These are phyloP conservation scores for Malthinus seriepunctatus DNA, from an alignment of 2,888 invertebrate species.

Conservation along the genomic window DNA sequence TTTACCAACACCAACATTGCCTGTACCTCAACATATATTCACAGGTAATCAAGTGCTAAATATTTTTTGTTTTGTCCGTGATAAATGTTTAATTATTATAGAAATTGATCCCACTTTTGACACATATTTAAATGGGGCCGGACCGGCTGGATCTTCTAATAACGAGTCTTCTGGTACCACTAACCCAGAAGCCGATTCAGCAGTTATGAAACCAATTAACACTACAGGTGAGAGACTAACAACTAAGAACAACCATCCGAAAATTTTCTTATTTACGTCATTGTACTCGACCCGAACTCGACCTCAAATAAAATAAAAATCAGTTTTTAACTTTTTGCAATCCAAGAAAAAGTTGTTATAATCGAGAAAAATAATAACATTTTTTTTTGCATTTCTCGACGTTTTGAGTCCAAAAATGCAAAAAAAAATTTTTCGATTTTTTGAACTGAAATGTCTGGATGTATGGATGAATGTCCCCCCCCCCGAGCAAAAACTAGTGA, in stretches of 20 bases:
- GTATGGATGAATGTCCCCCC: no score
- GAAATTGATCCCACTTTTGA: conserved; percentile 77
- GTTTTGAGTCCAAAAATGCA: no score
- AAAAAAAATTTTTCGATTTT: no score
- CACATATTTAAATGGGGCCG: conserved; percentile 64
- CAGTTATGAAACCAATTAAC: conserved; percentile 29
- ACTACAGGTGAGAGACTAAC: conserved; percentile 9
- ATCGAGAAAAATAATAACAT: no score
- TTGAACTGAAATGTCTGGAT: no score
- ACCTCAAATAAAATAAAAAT: no score
- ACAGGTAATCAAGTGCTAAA: conserved; percentile 60
- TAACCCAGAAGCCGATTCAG: conserved; percentile 34
- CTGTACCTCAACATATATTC: conserved; percentile 75
- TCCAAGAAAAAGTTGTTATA: no score
- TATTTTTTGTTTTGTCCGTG: background rate
- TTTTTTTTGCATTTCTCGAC: no score
- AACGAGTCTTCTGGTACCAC: conserved; percentile 36
- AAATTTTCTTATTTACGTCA: no score
- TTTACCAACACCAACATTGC: conserved; percentile 69
- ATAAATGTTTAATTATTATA: conserved; percentile 39
- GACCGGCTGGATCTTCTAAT: conserved; percentile 41
- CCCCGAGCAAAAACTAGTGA: no score
- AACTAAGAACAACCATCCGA: no score
- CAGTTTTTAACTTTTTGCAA: no score
- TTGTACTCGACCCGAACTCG: background rate